Evolutionary conservation across 2,888 invertebrate species (phyloP), one percentile per base, ranked within the genome.

Genomic region (Hybos culiciformis): DNA sequence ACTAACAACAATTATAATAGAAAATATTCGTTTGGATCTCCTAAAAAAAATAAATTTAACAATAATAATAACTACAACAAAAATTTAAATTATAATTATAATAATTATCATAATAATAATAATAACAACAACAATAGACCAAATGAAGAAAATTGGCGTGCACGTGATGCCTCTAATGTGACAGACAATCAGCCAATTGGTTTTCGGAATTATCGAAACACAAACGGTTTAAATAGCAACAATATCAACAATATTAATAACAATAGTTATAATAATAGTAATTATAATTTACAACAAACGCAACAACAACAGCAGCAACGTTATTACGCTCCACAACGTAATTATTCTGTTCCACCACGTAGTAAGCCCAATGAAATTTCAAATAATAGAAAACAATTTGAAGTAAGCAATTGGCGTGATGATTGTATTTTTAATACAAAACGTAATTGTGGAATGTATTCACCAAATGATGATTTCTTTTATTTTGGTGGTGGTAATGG

Each of bases 401-500:
- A 56, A 43, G 59, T 62, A 49, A 59, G 55, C 24, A 66, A 65
- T 41, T 66, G 66, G 66, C 63, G 66, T 5, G 61, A 65, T 46
- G 61, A 66, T 46, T 58, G 60, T 45, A 54, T 60, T 37, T 60
- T 54, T 46, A 54, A 59, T 19, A 54, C 57, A 19, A 56, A 56
- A 40, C 58, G 60, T n/a, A 56, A 53, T 44, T 61, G 58, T 42
- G 59, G 55, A 41, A 43, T 54, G 43, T 23, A 54, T 41, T 44
- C 54, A 12, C 40, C 32, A 42, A 52, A 43, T 41, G 40, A 31
- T 39, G 42, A 18, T 26, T 34, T 39, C 31, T 42, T 31, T 31
- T 37, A 39, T 29, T 44, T 41, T 18, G 43, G 31, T 40, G 34
- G 32, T n/a, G 18, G 39, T 21, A 23, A 41, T 17, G 37, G 20